Base-by-base conservation (phyloP, 2,113 vertebrate species). In the Solea senegalensis region DNA sequence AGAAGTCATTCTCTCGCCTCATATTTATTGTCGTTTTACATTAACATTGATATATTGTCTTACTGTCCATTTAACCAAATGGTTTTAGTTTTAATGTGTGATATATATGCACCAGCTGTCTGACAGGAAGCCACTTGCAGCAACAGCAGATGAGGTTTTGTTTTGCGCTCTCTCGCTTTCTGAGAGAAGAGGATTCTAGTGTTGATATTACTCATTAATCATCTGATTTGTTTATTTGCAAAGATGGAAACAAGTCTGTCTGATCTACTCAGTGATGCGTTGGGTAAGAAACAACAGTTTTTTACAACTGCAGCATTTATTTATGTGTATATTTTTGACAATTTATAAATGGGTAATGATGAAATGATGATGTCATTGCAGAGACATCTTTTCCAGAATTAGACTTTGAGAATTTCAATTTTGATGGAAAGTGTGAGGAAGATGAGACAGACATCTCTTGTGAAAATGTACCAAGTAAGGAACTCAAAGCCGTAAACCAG, bases 231-330 rank as follows among this genome's bases (percentile, higher is more conserved):
- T 16, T 27, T 66, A 2, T 50, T 78, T 72, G 65, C 12, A 39
- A 78, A 88, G 61, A 94, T 94, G 92, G 93, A 94, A 14, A 64
- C 80, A 68, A 80, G 54, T 62, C 59, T 91, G 60, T 45, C 85
- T 15, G 88, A 93, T 72, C 75, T 92, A 27, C 70, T 90, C 0
- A 76, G 60, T 9, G 87, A 88, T 76, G 84, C 76, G 54, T 91
- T 93, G 88, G 93, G 93, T 94, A 86, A 89, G 84, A 68, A 66
- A 49, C 43, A 49, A 2, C 28, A 3, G 13, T 16, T 15, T 51
- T 70, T 44, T 43, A 2, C 34, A 34, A 34, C 5, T 3, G 3
- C 2, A 34, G 34, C 14, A 48, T 48, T 13, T 48, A 2, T 10
- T 12, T 48, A 48, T 48, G 1, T 5, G 4, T 48, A 48, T 48